Evolutionary conservation across 2,888 invertebrate genomes (phyloP).

Genomic region (Archips crataeganus): DNA sequence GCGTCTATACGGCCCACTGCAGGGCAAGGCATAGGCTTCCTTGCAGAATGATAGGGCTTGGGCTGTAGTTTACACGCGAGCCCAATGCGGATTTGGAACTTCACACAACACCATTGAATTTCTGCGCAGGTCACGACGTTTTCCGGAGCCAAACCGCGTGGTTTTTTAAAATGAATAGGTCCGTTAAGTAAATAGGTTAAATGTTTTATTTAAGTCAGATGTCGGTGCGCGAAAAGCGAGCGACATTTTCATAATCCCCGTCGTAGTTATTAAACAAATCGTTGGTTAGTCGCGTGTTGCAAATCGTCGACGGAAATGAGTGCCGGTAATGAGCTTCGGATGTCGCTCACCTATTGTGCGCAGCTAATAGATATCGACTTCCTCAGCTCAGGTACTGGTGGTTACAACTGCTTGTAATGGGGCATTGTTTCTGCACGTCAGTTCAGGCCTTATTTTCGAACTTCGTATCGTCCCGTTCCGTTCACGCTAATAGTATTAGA

Average conservation of each 20-base stretch:
- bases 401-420: conserved; percentile 74
- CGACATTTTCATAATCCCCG: conserved; percentile 22
- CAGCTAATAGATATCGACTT: conserved; percentile 85
- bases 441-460: too few relatives aligned
- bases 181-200: neutral
- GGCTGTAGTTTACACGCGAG: too few relatives aligned
- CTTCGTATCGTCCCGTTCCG: too few relatives aligned
- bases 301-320: conserved; percentile 82
- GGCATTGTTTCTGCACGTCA: conserved; percentile 73
- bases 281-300: conserved; percentile 74
- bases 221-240: conserved; percentile 13
- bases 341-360: conserved; percentile 85
- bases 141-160: too few relatives aligned
- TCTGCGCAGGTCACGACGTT: too few relatives aligned
- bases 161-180: too few relatives aligned
- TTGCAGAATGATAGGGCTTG: too few relatives aligned
- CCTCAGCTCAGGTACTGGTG: conserved; percentile 77
- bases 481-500: too few relatives aligned
- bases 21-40: too few relatives aligned
- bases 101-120: too few relatives aligned
- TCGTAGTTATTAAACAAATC: conserved; percentile 60
- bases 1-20: too few relatives aligned
- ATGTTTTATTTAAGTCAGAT: neutral
- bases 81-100: too few relatives aligned
- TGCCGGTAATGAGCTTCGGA: conserved; percentile 84